phyloP scores from a whole-genome alignment of 2,113 vertebrate genomes.

The Cairina moschata region DNA sequence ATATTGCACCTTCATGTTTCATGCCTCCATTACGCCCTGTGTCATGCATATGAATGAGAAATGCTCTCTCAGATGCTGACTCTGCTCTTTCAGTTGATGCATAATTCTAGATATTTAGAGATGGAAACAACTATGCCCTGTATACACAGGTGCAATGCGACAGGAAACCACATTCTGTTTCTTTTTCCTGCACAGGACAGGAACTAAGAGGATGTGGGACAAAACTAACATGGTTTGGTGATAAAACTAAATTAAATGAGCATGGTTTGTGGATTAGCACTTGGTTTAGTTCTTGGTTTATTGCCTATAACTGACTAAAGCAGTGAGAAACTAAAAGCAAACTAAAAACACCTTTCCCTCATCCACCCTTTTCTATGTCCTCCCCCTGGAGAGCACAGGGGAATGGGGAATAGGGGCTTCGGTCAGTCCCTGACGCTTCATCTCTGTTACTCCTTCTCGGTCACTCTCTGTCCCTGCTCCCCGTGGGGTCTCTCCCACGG shows the following conservation, averaged over 20 bases:
- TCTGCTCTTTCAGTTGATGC: not conserved
- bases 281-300: not conserved
- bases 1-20: not conserved
- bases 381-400: no score
- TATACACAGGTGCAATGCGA: not conserved
- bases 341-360: no score
- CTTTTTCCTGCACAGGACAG: not conserved
- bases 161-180: not conserved
- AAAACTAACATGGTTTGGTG: not conserved
- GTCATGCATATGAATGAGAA: constrained; percentile 18
- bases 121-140: not conserved
- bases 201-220: not conserved
- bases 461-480: no score
- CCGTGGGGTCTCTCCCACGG: no score
- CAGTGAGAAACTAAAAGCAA: no score
- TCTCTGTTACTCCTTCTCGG: no score
- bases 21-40: not conserved
- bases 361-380: no score
- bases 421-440: no score
- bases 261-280: not conserved
- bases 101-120: not conserved
- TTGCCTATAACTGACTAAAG: not conserved
- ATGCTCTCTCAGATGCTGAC: not conserved
- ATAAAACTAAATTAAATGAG: constrained; percentile 10
- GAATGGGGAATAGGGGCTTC: no score